Percentiles rank a stretch among this genome's conserved stretches.
Conservation (phyloP, 2,888 invertebrate genomes). For the Conops quadrifasciatus region DNA sequence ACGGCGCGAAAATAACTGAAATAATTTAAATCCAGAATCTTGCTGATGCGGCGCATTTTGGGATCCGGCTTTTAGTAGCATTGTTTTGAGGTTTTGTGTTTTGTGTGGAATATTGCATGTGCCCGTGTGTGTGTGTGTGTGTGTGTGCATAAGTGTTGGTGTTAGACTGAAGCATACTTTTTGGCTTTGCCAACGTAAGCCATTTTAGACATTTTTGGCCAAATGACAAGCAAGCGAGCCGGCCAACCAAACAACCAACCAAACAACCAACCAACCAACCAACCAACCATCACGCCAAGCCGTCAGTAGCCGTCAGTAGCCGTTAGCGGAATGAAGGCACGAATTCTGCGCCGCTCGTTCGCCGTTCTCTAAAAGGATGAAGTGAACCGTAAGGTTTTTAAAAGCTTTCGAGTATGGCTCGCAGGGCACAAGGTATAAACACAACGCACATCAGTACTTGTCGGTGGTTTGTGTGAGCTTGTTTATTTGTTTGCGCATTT, state of each 20-base stretch:
- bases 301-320: not conserved
- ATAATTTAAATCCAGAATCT: slow-evolving; percentile 29
- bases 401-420: not conserved
- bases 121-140: slow-evolving; percentile 22
- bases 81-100: slow-evolving; percentile 27
- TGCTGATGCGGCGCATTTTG: slow-evolving; percentile 30
- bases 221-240: not conserved
- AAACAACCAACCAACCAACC: no score
- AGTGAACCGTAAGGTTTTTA: slow-evolving; percentile 14
- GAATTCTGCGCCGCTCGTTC: not conserved
- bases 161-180: slow-evolving; percentile 15
- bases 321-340: not conserved
- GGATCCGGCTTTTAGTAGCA: slow-evolving; percentile 22
- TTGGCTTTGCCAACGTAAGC: slow-evolving; percentile 16
- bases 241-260: no score
- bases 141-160: slow-evolving; percentile 30
- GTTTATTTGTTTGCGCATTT: slow-evolving; percentile 9
- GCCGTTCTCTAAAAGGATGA: not conserved
- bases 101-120: no score
- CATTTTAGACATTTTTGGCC: slow-evolving; percentile 25
- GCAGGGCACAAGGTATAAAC: no score
- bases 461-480: not conserved
- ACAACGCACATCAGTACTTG: not conserved
- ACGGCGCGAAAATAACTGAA: slow-evolving; percentile 20
- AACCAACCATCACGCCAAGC: no score